phyloP scores from a whole-genome alignment of 2,113 vertebrate genomes.

The Furnarius figulus region DNA sequence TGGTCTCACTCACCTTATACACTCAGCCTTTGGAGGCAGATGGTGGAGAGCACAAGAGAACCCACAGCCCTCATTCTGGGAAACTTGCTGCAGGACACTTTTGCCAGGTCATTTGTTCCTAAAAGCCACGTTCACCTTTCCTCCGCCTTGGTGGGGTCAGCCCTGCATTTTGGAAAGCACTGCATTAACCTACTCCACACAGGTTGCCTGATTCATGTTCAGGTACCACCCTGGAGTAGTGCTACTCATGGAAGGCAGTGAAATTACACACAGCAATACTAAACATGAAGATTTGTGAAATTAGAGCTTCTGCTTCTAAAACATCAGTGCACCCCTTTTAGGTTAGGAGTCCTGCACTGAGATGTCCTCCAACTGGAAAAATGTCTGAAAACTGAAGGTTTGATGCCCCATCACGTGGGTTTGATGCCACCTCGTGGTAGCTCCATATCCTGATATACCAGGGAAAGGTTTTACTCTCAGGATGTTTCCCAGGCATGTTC shows the following conservation, averaged over 20 bases:
- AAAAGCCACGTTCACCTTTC: background rate
- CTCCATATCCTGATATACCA: background rate
- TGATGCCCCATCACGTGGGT: background rate
- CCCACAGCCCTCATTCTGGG: too few relatives aligned
- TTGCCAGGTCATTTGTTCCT: background rate
- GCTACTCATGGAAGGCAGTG: background rate
- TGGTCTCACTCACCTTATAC: background rate
- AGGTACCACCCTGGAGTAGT: rapidly evolving
- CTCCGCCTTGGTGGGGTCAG: background rate
- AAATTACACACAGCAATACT: background rate
- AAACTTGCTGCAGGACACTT: background rate
- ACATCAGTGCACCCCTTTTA: background rate
- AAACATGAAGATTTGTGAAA: background rate
- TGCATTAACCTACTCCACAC: background rate
- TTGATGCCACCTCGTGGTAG: slow-evolving; percentile 59
- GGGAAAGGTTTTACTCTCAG: background rate
- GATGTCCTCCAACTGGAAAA: background rate
- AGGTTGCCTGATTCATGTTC: background rate
- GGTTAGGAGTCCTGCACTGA: background rate
- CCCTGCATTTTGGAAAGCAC: background rate
- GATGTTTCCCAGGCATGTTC: background rate
- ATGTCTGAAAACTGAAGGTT: rapidly evolving
- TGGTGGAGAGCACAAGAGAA: background rate
- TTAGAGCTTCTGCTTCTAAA: background rate
- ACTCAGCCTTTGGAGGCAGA: background rate